Evolutionary conservation across 2,113 vertebrate genomes (phyloP), one percentile per base, ranked within the genome.

Genomic region (Pycnonotus jocosus): DNA sequence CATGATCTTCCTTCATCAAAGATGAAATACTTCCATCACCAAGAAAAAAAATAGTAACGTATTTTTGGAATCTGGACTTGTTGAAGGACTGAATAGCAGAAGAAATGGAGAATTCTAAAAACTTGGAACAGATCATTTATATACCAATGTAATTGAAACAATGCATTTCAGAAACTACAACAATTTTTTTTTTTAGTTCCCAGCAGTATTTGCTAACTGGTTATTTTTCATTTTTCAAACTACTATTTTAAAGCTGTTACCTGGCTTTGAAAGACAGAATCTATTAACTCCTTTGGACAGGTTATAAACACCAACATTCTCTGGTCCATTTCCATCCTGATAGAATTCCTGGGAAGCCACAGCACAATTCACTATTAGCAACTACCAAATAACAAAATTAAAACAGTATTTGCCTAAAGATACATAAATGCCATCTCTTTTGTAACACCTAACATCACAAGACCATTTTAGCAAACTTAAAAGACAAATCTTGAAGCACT

Each of bases 261-360:
- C 99, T 72, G 99, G 99, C 88, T 99, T 99, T 76, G 99, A 99
- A 71, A 99, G 98, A 95, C 99, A 99, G 96, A 99, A 99, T 72
- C 99, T 98, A 96, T 99, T 99, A 83, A 99, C 98, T 95, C 99
- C 99, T 97, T 99, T 99, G 28, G 99, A 99, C 50, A 99, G 97
- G 89, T 99, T 99, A 97, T 99, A 99, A 95, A 99, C 98, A 53
- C 99, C 99, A 60, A 99, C 99, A 0, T 99, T 99, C 97, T 99
- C 99, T 4, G 99, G 99, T 90, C 98, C 99, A 91, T 98, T 99
- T 97, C 99, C 99, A 94, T 99, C 99, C 96, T 99, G 99, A 96
- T 99, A 99, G 95, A 99, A 99, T 42, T 99, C 99, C 99, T 99
- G 97, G 33, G 40, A 94, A 96, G 90, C 56, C 87, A 60, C 51